Conservation (phyloP, 2,888 invertebrate species). For the Electrophaes corylata region DNA sequence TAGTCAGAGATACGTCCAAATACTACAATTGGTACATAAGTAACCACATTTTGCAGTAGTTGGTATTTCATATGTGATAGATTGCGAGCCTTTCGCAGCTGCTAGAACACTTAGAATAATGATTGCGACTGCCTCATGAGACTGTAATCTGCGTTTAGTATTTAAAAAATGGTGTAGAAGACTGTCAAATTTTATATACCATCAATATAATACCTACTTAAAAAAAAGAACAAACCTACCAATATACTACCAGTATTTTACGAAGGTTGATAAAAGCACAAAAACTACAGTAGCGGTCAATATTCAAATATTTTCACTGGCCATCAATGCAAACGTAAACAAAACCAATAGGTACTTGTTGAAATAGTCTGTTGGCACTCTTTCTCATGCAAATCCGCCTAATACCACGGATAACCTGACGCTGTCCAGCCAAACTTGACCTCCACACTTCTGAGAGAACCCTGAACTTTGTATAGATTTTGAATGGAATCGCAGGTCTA, state of each 20-base stretch:
- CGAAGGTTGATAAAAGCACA: background rate
- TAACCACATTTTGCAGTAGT: too few relatives aligned
- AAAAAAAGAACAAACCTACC: background rate
- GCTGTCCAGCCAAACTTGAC: slow-evolving; percentile 39
- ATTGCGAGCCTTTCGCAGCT: too few relatives aligned
- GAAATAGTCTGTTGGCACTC: slow-evolving; percentile 50
- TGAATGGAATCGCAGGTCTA: slow-evolving; percentile 36
- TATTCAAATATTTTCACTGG: slow-evolving; percentile 40
- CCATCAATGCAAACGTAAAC: slow-evolving; percentile 47
- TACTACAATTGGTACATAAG: too few relatives aligned
- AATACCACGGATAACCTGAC: slow-evolving; percentile 44
- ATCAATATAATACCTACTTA: too few relatives aligned
- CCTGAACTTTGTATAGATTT: slow-evolving; percentile 7
- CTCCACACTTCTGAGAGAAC: slow-evolving; percentile 34
- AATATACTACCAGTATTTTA: background rate
- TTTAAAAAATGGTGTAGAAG: too few relatives aligned
- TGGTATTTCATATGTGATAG: too few relatives aligned
- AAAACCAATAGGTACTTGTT: slow-evolving; percentile 42
- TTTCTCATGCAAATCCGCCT: slow-evolving; percentile 59
- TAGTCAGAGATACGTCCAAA: too few relatives aligned
- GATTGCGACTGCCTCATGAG: too few relatives aligned
- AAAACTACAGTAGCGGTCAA: slow-evolving; percentile 19
- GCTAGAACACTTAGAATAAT: too few relatives aligned
- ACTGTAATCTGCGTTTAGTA: too few relatives aligned
- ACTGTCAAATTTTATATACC: too few relatives aligned